A percentile compares a stretch with the other conserved stretches of the same genome.
Evolutionary conservation across 1,140 invertebrate genomes (phyloP).

Genomic region (Hylaeus volcanicus): DNA sequence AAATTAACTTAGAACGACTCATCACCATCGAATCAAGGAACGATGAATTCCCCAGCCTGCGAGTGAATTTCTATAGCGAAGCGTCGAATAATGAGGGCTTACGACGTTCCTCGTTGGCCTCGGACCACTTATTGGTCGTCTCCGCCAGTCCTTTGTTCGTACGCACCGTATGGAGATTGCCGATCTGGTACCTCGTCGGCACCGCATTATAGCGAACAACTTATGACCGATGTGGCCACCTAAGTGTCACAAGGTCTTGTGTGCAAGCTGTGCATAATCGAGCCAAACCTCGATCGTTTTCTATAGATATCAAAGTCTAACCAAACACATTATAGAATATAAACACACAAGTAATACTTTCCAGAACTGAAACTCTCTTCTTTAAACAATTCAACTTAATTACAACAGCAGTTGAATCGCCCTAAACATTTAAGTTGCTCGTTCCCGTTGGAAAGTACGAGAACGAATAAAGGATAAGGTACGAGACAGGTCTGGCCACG

Average conservation of each 20-base stretch:
- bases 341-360: too few species aligned
- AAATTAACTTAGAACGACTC: background rate
- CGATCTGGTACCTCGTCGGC: constrained; percentile 17
- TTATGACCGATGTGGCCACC: constrained; percentile 31
- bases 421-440: too few species aligned
- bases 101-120: constrained; percentile 28
- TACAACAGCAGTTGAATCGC: too few species aligned
- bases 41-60: background rate
- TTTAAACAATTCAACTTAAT: too few species aligned
- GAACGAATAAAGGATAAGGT: too few species aligned
- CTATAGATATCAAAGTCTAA: constrained; percentile 28
- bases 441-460: too few species aligned
- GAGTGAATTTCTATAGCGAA: constrained; percentile 18
- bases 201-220: constrained; percentile 46
- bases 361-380: too few species aligned
- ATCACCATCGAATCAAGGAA: background rate
- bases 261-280: constrained; percentile 31
- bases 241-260: constrained; percentile 49
- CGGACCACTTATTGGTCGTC: constrained; percentile 43
- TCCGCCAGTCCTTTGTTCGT: constrained; percentile 43
- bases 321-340: too few species aligned
- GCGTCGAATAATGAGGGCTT: constrained; percentile 20
- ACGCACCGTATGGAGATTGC: constrained; percentile 41
- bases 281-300: constrained; percentile 30
- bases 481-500: background rate